phyloP scores from a whole-genome alignment of 2,113 vertebrate species.

The Actenoides hombroni region DNA sequence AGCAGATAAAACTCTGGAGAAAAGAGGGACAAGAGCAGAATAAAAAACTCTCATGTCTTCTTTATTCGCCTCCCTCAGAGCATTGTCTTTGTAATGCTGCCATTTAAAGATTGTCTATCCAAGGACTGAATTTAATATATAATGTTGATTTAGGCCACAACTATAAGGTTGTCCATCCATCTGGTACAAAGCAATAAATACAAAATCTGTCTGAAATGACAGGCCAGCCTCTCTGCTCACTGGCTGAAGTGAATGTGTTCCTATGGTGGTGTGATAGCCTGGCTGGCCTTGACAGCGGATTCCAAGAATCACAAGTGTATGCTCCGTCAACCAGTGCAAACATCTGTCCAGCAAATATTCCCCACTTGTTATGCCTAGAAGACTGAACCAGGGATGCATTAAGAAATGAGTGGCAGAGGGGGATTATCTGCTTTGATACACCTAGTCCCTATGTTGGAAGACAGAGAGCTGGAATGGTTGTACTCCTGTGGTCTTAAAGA shows the following conservation, averaged over 20 bases:
- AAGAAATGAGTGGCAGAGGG: not conserved
- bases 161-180: not conserved
- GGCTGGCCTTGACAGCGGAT: not conserved
- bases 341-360: not conserved
- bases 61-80: not conserved
- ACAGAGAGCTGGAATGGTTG: not conserved
- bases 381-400: not conserved
- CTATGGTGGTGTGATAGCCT: not conserved
- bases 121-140: not conserved
- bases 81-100: not conserved
- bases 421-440: not conserved
- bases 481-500: not conserved
- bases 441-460: not conserved
- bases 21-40: not conserved
- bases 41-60: not conserved
- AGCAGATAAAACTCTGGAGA: not conserved
- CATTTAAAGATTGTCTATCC: not conserved
- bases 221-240: not conserved
- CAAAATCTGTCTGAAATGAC: not conserved
- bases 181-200: not conserved
- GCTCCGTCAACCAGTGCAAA: constrained; percentile 2
- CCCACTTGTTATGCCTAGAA: not conserved
- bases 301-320: not conserved
- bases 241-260: not conserved
- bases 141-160: not conserved